Percentiles rank a stretch among this genome's conserved stretches.
Evolutionary conservation across 2,888 invertebrate species (phyloP).

Genomic region (Callyntrura sp.): DNA sequence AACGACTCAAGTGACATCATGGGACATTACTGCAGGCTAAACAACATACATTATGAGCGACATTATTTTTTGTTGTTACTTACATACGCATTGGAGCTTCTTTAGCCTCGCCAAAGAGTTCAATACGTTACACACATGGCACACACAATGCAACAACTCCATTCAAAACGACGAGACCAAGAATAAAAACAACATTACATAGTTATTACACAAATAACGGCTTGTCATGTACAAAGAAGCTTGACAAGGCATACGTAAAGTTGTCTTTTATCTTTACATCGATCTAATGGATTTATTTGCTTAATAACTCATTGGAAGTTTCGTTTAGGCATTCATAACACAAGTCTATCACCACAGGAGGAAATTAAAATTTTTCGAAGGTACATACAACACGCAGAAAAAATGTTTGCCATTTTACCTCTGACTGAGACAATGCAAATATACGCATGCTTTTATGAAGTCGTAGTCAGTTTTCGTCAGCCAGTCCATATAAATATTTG

Average conservation of each 20-base stretch:
- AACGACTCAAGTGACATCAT: conserved; percentile 72
- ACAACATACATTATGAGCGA: conserved; percentile 59
- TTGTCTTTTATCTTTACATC: conserved; percentile 76
- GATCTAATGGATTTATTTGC: conserved; percentile 78
- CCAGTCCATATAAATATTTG: conserved; percentile 26
- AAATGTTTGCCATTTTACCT: conserved; percentile 54
- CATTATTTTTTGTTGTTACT: conserved; percentile 52
- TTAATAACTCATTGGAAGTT: conserved; percentile 74
- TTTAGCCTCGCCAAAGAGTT: not conserved
- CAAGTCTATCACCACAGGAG: conserved; percentile 61
- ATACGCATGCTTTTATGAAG: conserved; percentile 34
- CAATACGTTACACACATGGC: not conserved
- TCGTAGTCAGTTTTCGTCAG: conserved; percentile 16
- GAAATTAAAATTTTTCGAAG: conserved; percentile 30
- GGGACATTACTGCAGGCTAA: conserved; percentile 69
- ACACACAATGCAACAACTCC: conserved; percentile 9
- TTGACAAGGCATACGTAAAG: conserved; percentile 64
- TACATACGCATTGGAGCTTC: conserved; percentile 3
- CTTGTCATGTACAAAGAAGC: conserved; percentile 67
- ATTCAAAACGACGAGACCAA: conserved; percentile 35
- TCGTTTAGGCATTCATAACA: conserved; percentile 18
- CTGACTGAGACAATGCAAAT: conserved; percentile 55
- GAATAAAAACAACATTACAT: conserved; percentile 46
- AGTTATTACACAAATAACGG: conserved; percentile 67
- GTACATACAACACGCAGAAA: conserved; percentile 30